These are phyloP conservation scores for Dendrocincla tyrannina DNA, from an alignment of 2,797 vertebrate species.

Conservation along the genomic window DNA sequence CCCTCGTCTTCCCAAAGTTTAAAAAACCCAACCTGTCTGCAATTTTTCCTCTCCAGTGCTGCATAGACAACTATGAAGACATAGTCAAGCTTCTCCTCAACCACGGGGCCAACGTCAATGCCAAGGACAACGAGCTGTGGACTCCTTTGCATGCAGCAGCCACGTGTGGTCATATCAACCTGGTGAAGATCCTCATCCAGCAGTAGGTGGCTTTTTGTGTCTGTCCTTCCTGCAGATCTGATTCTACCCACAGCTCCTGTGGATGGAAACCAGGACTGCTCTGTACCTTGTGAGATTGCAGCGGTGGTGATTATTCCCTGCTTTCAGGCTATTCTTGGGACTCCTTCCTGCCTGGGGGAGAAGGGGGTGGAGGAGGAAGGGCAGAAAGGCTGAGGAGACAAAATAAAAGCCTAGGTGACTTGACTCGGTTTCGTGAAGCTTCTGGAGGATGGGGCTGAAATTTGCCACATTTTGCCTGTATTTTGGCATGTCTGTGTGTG, in stretches of 20 bases:
- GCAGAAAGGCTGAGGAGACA: background rate
- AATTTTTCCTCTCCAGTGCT: slow-evolving; percentile 81
- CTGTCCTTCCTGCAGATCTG: background rate
- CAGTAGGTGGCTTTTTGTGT: slow-evolving; percentile 81
- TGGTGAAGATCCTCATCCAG: slow-evolving; percentile 93
- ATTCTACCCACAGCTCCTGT: background rate
- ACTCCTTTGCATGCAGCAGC: slow-evolving; percentile 94
- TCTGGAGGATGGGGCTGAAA: background rate
- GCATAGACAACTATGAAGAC: slow-evolving; percentile 98
- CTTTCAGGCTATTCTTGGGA: background rate
- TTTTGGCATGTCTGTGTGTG: background rate
- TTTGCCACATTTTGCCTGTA: background rate
- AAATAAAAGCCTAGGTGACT: background rate
- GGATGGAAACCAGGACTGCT: background rate
- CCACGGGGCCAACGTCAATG: slow-evolving; percentile 89
- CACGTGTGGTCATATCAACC: slow-evolving; percentile 92
- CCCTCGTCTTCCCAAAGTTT: background rate
- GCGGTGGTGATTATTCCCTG: background rate
- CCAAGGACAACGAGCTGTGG: slow-evolving; percentile 97
- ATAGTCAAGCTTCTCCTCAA: slow-evolving; percentile 92
- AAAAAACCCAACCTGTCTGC: background rate
- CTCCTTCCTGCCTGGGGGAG: background rate
- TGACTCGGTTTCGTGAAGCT: background rate
- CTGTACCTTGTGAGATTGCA: background rate
- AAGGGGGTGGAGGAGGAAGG: background rate